phyloP scores from a whole-genome alignment of 2,113 vertebrate species.

The Tapirus terrestris region DNA sequence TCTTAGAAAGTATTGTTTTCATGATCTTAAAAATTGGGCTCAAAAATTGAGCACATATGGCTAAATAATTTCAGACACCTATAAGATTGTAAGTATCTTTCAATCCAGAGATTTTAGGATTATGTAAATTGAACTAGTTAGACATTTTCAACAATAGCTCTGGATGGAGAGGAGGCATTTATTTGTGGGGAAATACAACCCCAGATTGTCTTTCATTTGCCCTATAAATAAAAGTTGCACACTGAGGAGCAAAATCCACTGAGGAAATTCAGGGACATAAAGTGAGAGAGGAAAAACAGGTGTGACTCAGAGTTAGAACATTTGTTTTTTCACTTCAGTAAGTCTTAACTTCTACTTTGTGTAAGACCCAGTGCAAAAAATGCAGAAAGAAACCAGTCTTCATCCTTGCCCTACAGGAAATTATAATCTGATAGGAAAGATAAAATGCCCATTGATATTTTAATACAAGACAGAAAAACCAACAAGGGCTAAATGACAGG shows the following conservation, averaged over 20 bases:
- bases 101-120: neutral
- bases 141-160: neutral
- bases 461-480: neutral
- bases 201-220: conserved; percentile 25
- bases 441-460: neutral
- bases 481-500: neutral
- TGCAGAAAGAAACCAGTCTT: neutral
- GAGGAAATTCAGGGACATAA: neutral
- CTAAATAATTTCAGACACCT: neutral
- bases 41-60: neutral
- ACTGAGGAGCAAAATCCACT: neutral
- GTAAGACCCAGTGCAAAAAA: neutral
- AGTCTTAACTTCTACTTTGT: neutral
- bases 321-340: neutral
- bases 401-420: neutral
- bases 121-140: neutral
- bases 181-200: neutral
- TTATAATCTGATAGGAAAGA: neutral
- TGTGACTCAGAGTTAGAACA: neutral
- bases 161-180: neutral
- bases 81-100: neutral
- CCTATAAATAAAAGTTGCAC: neutral
- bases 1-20: neutral
- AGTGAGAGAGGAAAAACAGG: neutral
- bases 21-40: neutral